Evolutionary conservation across 2,113 vertebrate genomes (phyloP).

Genomic region (Poeciliopsis retropinna): DNA sequence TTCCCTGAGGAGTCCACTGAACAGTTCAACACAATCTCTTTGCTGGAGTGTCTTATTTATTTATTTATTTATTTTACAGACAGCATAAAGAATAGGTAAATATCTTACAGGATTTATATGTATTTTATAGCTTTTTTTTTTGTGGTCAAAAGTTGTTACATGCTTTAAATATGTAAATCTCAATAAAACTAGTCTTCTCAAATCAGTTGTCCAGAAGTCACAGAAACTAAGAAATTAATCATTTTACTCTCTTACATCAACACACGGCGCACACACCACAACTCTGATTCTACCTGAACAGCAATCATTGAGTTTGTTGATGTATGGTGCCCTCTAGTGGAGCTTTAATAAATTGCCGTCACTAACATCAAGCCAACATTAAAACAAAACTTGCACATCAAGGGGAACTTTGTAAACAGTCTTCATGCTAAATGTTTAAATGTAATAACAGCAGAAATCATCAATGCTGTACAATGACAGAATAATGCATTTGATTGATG

Average conservation of each 20-base stretch:
- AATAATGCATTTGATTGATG: not conserved
- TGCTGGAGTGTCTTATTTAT: constrained; percentile 14
- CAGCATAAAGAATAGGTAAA: not conserved
- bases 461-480: not conserved
- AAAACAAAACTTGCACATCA: not conserved
- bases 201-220: constrained; percentile 27
- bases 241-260: not conserved
- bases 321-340: constrained; percentile 61
- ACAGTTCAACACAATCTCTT: constrained; percentile 28
- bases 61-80: constrained; percentile 11
- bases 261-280: not conserved
- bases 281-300: not conserved
- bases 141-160: constrained; percentile 8
- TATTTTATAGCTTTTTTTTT: not conserved
- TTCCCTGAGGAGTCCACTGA: constrained; percentile 85
- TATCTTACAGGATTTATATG: not conserved
- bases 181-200: constrained; percentile 54
- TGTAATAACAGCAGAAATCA: not conserved
- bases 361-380: constrained; percentile 6
- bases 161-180: constrained; percentile 31
- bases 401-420: not conserved
- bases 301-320: constrained; percentile 20
- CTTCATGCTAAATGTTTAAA: not conserved
- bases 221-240: not conserved
- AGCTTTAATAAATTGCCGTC: not conserved